A percentile compares a stretch with the other conserved stretches of the same genome.
Evolutionary conservation across 2,113 vertebrate genomes (phyloP).

Genomic region (Athene cunicularia): DNA sequence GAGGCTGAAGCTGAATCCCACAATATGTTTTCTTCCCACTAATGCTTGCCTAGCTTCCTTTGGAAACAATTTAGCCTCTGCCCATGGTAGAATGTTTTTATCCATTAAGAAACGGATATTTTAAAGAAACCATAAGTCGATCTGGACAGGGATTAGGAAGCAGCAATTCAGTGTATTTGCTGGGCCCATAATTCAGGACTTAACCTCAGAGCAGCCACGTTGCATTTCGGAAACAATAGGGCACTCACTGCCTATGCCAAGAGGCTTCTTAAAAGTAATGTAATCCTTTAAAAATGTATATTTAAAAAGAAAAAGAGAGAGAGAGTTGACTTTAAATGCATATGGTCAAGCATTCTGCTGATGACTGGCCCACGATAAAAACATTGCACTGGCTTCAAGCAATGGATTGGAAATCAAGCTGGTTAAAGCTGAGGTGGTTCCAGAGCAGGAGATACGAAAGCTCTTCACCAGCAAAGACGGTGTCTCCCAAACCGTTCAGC

Average conservation of each 20-base stretch:
- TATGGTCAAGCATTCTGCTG: neutral
- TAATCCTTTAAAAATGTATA: conserved; percentile 57
- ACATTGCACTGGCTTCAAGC: neutral
- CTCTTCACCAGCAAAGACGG: neutral
- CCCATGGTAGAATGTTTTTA: conserved; percentile 58
- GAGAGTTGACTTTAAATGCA: neutral
- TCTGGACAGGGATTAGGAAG: conserved; percentile 58
- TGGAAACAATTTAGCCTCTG: conserved; percentile 67
- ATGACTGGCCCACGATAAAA: neutral
- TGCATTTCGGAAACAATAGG: conserved; percentile 64
- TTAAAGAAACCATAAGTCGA: conserved; percentile 69
- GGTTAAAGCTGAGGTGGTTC: neutral
- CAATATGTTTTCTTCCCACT: conserved; percentile 60
- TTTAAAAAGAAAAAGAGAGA: conserved; percentile 20
- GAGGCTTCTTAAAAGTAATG: conserved; percentile 61
- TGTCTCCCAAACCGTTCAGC: neutral
- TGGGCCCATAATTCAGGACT: conserved; percentile 58
- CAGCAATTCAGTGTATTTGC: conserved; percentile 56
- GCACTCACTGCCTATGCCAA: conserved; percentile 37
- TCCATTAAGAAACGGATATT: conserved; percentile 70
- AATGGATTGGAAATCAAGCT: neutral
- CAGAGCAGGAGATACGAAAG: neutral
- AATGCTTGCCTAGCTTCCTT: conserved; percentile 65
- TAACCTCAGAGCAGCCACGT: conserved; percentile 68
- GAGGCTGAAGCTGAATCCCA: conserved; percentile 53